A percentile compares a stretch with the other conserved stretches of the same genome.
Evolutionary conservation across 2,113 vertebrate genomes (phyloP).

Genomic region (Xiphorhynchus elegans): DNA sequence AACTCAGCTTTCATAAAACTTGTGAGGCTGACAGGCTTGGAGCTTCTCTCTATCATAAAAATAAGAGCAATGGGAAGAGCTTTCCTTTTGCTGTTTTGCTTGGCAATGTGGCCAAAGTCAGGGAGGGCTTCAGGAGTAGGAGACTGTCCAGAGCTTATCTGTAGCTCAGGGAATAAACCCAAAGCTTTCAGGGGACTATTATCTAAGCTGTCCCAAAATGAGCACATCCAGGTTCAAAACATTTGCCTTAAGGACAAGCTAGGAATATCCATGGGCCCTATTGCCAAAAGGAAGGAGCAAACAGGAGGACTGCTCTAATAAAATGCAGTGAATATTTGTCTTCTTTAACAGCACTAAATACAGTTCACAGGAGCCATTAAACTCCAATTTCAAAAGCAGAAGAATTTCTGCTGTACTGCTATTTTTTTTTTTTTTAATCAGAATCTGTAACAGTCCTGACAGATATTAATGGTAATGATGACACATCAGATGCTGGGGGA

Average conservation of each 20-base stretch:
- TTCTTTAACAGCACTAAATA: neutral
- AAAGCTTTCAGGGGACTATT: neutral
- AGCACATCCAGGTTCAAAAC: neutral
- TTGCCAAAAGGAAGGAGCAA: neutral
- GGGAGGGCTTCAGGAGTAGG: neutral
- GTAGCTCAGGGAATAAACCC: neutral
- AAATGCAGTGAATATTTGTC: neutral
- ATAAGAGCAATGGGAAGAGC: neutral
- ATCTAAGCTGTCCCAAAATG: neutral
- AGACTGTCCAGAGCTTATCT: neutral
- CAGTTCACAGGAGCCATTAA: neutral
- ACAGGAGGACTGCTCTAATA: neutral
- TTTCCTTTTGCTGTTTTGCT: neutral
- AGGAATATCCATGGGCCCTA: rapidly evolving
- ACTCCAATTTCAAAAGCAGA: neutral
- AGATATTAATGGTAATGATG: neutral
- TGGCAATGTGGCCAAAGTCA: neutral
- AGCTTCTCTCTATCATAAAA: neutral
- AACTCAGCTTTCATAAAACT: neutral
- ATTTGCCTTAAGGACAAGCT: neutral
- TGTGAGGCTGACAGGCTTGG: neutral
- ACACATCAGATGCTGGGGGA: neutral
- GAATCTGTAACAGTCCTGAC: neutral
- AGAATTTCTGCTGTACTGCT: neutral
- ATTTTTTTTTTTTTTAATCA: neutral